Evolutionary conservation across 2,797 vertebrate genomes (phyloP).

Genomic region (Sebastes hopkinsi): DNA sequence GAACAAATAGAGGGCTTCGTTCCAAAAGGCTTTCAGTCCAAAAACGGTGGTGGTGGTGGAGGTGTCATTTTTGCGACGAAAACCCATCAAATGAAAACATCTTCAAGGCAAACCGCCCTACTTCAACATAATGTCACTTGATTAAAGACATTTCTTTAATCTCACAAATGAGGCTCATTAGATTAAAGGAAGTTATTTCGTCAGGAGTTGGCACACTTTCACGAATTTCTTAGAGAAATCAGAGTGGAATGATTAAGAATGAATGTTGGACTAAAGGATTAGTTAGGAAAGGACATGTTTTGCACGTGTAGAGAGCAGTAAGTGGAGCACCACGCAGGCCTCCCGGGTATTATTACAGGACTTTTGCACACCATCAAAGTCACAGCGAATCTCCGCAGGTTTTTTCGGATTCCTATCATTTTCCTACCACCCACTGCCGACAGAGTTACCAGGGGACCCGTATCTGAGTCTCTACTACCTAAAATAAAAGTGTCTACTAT

Average conservation of each 20-base stretch:
- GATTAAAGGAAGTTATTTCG: constrained; percentile 54
- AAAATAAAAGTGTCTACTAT: constrained; percentile 15
- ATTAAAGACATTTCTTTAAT: constrained; percentile 62
- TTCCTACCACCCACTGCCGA: constrained; percentile 1
- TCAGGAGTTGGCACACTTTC: constrained; percentile 40
- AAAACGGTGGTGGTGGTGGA: background rate
- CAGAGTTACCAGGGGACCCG: constrained; percentile 22
- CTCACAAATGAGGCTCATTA: constrained; percentile 63
- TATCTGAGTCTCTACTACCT: constrained; percentile 15
- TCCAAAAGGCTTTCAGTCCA: constrained; percentile 29
- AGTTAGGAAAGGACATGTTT: constrained; percentile 50
- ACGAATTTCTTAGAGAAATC: constrained; percentile 30
- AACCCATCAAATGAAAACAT: constrained; percentile 47
- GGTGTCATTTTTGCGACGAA: constrained; percentile 29
- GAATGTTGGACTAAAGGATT: constrained; percentile 57
- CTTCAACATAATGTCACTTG: constrained; percentile 51
- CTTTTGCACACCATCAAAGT: constrained; percentile 61
- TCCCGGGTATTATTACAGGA: constrained; percentile 57
- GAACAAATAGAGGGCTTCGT: background rate
- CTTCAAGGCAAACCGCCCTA: constrained; percentile 43
- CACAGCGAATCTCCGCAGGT: constrained; percentile 14
- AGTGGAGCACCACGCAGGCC: constrained; percentile 39
- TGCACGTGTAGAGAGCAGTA: constrained; percentile 39
- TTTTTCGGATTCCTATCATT: constrained; percentile 25
- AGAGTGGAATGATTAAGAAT: constrained; percentile 47